Conservation (phyloP, 2,888 invertebrate genomes). For the Patella depressa region DNA sequence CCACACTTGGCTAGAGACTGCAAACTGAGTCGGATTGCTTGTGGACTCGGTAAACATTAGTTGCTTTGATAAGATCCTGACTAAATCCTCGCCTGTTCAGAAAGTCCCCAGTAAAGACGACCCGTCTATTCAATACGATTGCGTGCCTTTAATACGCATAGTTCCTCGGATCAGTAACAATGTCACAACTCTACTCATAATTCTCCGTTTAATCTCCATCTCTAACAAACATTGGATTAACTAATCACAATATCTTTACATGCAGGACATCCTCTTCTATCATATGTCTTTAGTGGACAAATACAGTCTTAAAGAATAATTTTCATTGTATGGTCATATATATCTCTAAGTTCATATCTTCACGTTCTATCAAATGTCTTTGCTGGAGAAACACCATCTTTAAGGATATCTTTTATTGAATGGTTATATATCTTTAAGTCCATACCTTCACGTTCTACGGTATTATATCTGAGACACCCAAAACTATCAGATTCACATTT, state of each 20-base stretch:
- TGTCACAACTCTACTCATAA: background rate
- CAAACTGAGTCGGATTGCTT: background rate
- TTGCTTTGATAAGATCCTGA: conserved; percentile 3
- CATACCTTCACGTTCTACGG: too few species aligned
- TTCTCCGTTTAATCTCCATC: background rate
- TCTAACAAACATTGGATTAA: conserved; percentile 8
- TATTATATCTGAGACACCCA: too few species aligned
- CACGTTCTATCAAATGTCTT: too few species aligned
- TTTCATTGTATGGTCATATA: too few species aligned
- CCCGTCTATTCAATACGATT: background rate
- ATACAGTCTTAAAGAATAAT: too few species aligned
- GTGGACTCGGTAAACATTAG: conserved; percentile 1
- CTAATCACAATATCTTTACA: background rate
- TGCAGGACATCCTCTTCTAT: too few species aligned
- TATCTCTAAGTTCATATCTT: too few species aligned
- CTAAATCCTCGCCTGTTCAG: background rate
- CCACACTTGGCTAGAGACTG: conserved; percentile 1
- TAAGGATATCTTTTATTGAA: too few species aligned
- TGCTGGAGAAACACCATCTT: too few species aligned
- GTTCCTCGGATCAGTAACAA: background rate
- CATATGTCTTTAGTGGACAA: too few species aligned
- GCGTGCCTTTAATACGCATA: background rate
- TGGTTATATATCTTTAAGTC: too few species aligned
- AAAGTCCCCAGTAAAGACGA: background rate
- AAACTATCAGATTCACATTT: too few species aligned